Percentiles rank a stretch among this genome's conserved stretches.
These are phyloP conservation scores for Brachyhypopomus gauderio DNA, from an alignment of 2,113 vertebrate genomes.

Conservation along the genomic window DNA sequence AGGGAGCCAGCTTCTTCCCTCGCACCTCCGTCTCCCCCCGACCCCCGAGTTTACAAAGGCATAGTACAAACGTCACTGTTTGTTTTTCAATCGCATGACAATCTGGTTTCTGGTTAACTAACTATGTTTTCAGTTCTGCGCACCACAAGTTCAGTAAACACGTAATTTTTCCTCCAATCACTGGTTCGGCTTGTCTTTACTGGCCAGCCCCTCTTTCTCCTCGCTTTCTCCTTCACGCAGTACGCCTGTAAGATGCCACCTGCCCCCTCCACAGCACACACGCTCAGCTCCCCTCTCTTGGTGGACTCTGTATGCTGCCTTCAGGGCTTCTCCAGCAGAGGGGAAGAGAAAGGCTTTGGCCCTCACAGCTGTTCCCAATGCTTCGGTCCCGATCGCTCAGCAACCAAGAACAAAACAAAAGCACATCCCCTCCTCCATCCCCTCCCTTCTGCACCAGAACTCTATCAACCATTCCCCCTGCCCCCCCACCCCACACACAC, in stretches of 20 bases:
- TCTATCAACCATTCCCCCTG: constrained; percentile 56
- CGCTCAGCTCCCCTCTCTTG: constrained; percentile 38
- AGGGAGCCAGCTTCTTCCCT: neutral
- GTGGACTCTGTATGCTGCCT: constrained; percentile 65
- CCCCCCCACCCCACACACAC: constrained; percentile 47
- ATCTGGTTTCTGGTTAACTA: neutral
- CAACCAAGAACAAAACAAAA: constrained; percentile 79
- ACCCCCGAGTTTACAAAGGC: constrained; percentile 1
- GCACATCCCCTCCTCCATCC: constrained; percentile 60
- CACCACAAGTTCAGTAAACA: constrained; percentile 7
- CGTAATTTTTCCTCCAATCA: neutral
- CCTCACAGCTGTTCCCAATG: constrained; percentile 78
- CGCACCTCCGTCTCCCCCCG: neutral
- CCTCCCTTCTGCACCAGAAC: constrained; percentile 47
- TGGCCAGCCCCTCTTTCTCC: neutral
- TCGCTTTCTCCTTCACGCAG: constrained; percentile 26
- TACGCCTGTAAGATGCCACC: constrained; percentile 5
- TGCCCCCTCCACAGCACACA: constrained; percentile 20
- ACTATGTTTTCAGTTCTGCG: neutral
- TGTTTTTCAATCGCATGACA: neutral
- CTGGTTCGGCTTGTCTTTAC: constrained; percentile 11
- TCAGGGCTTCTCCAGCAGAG: constrained; percentile 71
- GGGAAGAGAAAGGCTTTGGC: constrained; percentile 77
- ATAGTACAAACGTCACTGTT: neutral
- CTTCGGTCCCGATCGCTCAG: constrained; percentile 72